A percentile compares a stretch with the other conserved stretches of the same genome.
Conservation (phyloP, 92 coral and sea anemone species). For the Parazoanthus atlanticus region DNA sequence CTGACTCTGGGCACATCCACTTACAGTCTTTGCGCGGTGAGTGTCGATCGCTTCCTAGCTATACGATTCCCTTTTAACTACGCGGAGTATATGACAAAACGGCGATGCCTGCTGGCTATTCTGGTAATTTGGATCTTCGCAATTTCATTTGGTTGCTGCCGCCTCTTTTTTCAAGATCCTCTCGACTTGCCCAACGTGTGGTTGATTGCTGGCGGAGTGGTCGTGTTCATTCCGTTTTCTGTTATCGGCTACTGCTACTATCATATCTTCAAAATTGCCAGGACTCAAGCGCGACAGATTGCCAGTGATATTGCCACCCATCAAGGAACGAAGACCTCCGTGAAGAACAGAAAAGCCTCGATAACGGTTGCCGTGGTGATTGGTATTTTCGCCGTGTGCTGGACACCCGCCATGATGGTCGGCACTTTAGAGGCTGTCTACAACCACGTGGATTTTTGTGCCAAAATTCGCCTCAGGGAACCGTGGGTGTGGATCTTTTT, state of each 20-base stretch:
- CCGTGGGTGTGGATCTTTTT: slow-evolving; percentile 43
- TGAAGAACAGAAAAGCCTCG: slow-evolving; percentile 23
- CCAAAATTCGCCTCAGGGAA: slow-evolving; percentile 36
- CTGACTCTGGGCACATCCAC: slow-evolving; percentile 35
- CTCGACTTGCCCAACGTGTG: slow-evolving; percentile 27
- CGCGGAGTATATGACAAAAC: slow-evolving; percentile 30
- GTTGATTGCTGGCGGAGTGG: slow-evolving; percentile 32
- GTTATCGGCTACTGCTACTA: slow-evolving; percentile 39
- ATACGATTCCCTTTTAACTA: slow-evolving; percentile 24
- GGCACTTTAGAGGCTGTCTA: slow-evolving; percentile 35
- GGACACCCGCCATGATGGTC: slow-evolving; percentile 25
- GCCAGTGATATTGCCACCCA: slow-evolving; percentile 22
- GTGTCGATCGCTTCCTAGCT: slow-evolving; percentile 43
- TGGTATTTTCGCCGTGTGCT: slow-evolving; percentile 11
- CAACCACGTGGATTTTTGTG: slow-evolving; percentile 32
- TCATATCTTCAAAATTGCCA: slow-evolving; percentile 38
- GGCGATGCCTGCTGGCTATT: slow-evolving; percentile 17
- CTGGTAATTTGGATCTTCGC: slow-evolving; percentile 16
- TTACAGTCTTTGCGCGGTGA: slow-evolving; percentile 36
- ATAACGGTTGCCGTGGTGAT: slow-evolving; percentile 34
- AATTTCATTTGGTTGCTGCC: slow-evolving; percentile 30
- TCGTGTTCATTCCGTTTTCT: slow-evolving; percentile 26
- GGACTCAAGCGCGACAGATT: slow-evolving; percentile 37
- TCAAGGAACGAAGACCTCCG: slow-evolving; percentile 7
- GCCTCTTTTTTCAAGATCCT: slow-evolving; percentile 39